phyloP scores from a whole-genome alignment of 2,888 invertebrate genomes.

The Pollenia angustigena region DNA sequence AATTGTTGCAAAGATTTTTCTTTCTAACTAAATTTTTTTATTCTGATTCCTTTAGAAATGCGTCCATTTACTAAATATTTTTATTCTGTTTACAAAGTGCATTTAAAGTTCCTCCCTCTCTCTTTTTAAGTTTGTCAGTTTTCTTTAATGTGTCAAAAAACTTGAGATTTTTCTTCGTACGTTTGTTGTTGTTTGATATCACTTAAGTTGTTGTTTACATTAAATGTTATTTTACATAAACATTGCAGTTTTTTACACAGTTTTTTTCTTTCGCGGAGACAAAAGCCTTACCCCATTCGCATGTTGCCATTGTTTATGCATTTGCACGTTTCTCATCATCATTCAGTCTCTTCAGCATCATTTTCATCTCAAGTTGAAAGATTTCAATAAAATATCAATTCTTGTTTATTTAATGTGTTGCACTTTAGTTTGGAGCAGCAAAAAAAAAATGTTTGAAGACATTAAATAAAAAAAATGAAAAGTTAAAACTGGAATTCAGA shows the following conservation, averaged over 20 bases:
- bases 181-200: conserved; percentile 44
- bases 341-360: conserved; percentile 37
- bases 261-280: conserved; percentile 30
- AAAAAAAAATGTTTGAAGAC: neutral
- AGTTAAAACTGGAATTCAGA: neutral
- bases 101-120: conserved; percentile 61
- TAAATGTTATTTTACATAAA: conserved; percentile 68
- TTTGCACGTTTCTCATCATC: conserved; percentile 73
- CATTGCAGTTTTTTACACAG: conserved; percentile 41
- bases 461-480: neutral
- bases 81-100: conserved; percentile 44
- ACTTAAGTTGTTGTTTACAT: conserved; percentile 72
- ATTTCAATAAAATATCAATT: conserved; percentile 66
- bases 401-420: conserved; percentile 44
- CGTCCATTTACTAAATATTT: conserved; percentile 64
- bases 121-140: conserved; percentile 26
- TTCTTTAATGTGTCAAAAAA: conserved; percentile 68
- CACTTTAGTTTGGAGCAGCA: conserved; percentile 2
- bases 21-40: neutral
- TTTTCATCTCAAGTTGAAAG: conserved; percentile 65
- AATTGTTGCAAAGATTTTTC: conserved; percentile 1
- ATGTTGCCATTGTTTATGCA: conserved; percentile 67
- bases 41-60: conserved; percentile 18
- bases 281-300: conserved; percentile 41
- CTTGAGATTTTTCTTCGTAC: conserved; percentile 37